Evolutionary conservation across 2,888 invertebrate species (phyloP), one percentile per base, ranked within the genome.

Genomic region (Boloria selene): DNA sequence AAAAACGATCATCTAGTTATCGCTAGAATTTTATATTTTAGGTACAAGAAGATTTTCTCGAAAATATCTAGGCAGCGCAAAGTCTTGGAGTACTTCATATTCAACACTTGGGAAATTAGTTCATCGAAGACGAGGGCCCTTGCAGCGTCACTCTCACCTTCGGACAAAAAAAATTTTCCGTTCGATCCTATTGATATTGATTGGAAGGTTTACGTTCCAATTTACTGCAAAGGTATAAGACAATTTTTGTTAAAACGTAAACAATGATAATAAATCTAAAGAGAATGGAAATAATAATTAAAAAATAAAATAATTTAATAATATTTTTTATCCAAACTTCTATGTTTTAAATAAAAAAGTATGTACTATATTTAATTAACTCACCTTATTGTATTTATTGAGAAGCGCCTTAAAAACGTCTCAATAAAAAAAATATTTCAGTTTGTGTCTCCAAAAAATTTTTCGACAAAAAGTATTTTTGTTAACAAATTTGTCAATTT

Each of bases 131-230:
- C 69, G 1, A 14, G 54, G 18, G 62, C 51, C 14, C 55, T 73
- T 0, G 63, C 63, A 18, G 54, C 53, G 1, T 64, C 69, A 2
- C 55, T 73, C 1, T 66, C 65, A 3, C 51, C 60, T 0, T 31
- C 38, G 10, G 73, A 73, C 50, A 61, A 58, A 10, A 6, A 58
- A 5, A 16, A 22, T 13, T 73, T 73, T 16, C 53, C 64, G 2
- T 70, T 66, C 47, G 66, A 73, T 14, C 70, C 72, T 10, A 61
- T 18, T 7, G 42, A 58, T 45, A 72, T 73, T 13, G 52, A 52
- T 3, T 73, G 72, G 73, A 45, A 61, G 2, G 65, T 64, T n/a
- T 72, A 69, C 16, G 51, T 71, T 26, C 50, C 64, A 16, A 62
- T 31, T 16, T 72, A 70, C 17, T 51, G 50, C 16, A 13, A 10